phyloP scores from a whole-genome alignment of 2,113 vertebrate genomes.

The Pteropus alecto region DNA sequence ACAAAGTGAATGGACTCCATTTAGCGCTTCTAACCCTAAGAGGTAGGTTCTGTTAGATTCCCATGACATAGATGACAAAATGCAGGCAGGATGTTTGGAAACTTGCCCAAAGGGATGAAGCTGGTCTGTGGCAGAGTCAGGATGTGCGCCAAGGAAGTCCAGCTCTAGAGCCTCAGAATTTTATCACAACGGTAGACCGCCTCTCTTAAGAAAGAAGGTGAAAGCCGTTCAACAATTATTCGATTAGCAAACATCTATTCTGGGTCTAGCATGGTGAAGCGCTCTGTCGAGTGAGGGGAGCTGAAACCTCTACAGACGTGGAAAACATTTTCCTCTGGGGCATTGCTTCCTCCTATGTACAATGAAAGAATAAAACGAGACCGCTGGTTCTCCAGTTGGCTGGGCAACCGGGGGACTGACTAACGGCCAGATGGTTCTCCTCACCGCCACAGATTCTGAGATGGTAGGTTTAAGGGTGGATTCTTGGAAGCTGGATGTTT shows the following conservation, averaged over 20 bases:
- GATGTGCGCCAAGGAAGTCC: background rate
- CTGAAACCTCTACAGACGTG: background rate
- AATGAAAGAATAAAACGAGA: background rate
- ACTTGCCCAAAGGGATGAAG: background rate
- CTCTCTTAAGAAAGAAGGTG: background rate
- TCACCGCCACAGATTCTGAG: background rate
- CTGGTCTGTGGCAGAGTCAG: background rate
- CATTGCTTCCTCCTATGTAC: background rate
- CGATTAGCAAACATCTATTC: background rate
- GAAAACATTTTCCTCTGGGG: background rate
- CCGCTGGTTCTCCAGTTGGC: background rate
- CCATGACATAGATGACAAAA: background rate
- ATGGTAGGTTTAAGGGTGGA: background rate
- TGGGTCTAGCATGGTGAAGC: background rate
- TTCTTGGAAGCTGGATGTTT: background rate
- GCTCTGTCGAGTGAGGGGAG: background rate
- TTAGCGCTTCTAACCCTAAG: background rate
- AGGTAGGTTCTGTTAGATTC: background rate
- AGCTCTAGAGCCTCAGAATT: background rate
- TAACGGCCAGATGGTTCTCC: background rate
- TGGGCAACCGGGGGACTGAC: background rate
- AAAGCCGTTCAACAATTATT: background rate
- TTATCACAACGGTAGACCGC: background rate
- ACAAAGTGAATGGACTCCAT: background rate
- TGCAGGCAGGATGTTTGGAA: background rate